A percentile compares a stretch with the other conserved stretches of the same genome.
Conservation (phyloP, 2,113 vertebrate species). For the Pelmatolapia mariae region DNA sequence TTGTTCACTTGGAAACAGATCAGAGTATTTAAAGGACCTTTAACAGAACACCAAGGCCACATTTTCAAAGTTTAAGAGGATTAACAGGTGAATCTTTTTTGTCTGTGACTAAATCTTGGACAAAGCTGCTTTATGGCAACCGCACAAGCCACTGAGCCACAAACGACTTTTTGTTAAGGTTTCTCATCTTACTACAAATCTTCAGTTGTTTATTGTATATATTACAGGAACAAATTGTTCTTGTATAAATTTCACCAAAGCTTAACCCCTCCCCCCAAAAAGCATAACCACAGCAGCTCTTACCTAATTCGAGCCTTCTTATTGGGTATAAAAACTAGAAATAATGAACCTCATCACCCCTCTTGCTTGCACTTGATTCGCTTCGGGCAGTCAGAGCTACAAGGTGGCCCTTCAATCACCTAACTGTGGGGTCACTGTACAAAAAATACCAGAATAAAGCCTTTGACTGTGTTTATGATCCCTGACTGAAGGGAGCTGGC, state of each 20-base stretch:
- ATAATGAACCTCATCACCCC: background rate
- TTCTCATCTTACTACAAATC: background rate
- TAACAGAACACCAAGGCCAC: background rate
- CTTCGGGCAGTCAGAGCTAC: background rate
- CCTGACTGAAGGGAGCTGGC: background rate
- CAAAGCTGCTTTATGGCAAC: background rate
- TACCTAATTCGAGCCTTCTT: background rate
- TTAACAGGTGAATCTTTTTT: conserved; percentile 1
- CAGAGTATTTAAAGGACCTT: background rate
- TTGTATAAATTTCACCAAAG: background rate
- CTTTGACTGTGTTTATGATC: conserved; percentile 6
- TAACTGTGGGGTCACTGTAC: background rate
- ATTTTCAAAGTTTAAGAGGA: background rate
- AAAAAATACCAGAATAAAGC: background rate
- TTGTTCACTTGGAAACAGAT: background rate
- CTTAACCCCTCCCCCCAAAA: background rate
- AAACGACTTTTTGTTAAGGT: background rate
- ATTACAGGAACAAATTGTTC: background rate
- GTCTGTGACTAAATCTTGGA: background rate
- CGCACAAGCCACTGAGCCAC: background rate
- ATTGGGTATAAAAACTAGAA: background rate
- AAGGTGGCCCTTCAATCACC: conserved; percentile 2
- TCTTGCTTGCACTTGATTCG: background rate
- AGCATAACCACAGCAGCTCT: background rate
- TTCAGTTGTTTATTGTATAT: background rate